phyloP scores from a whole-genome alignment of 2,797 vertebrate species.

The Smutsia gigantea region DNA sequence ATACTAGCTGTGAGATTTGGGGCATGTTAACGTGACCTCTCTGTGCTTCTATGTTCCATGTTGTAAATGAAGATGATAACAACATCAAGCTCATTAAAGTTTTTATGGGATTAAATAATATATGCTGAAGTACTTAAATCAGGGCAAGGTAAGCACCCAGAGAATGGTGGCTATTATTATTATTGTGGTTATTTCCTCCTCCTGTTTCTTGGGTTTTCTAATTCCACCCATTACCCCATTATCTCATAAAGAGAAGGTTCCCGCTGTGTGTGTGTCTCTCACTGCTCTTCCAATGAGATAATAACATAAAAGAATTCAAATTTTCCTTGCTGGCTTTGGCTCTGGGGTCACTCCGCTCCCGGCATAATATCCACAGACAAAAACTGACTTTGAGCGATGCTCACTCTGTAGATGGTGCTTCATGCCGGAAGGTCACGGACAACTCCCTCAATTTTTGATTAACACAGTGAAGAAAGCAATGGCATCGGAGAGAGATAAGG shows the following conservation, averaged over 20 bases:
- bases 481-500: conserved; percentile 64
- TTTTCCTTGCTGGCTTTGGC: background rate
- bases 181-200: background rate
- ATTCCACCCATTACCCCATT: background rate
- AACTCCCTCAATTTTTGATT: background rate
- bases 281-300: background rate
- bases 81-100: background rate
- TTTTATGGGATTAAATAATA: background rate
- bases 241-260: background rate
- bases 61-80: background rate
- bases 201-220: background rate
- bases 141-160: background rate
- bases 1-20: background rate
- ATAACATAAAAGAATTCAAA: background rate
- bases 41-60: background rate
- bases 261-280: background rate
- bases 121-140: background rate
- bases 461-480: conserved; percentile 62
- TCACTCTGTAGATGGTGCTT: background rate
- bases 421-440: conserved; percentile 4
- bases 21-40: background rate
- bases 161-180: background rate
- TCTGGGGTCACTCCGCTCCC: background rate
- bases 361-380: background rate
- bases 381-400: background rate